Base-by-base conservation (phyloP, 2,888 invertebrate species). In the Allolobophora icterica region DNA sequence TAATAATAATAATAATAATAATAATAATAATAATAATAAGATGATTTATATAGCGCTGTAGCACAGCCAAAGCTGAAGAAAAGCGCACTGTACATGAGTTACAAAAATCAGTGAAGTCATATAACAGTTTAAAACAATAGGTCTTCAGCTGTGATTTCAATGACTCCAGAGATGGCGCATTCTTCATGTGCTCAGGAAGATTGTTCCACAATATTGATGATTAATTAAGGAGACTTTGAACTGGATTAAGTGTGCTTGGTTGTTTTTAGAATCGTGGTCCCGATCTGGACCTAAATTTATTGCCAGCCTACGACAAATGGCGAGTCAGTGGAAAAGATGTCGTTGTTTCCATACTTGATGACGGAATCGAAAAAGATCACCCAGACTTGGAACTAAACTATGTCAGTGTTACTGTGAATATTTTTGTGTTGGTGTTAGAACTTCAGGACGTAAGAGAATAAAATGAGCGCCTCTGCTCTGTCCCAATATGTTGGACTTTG, bases 341-440 rank as follows among this genome's bases (percentile, higher is more conserved):
- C 38, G 99, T 99, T 33, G 99, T 99, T 92, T 98, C 99, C 90
- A 99, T 99, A 94, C 96, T 99, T 90, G 99, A 99, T 95, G 99
- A 99, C 95, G 99, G 99, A 42, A 96, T 99, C 84, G 99, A 99
- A 95, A 98, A 98, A 92, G 97, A 98, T 95, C 99, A 99, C 96
- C 99, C 99, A 0, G 99, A 99, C 95, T 96, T 99, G 93, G 96
- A 96, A 91, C 96, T 97, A 94, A 99, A 99, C 96, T 99, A 98
- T 95, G 91, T 91, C 30, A 91, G 91, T 58, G 35, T 24, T 34
- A 33, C 52, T 91, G 38, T 83, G 24, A 35, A 42, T 89, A 33
- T 13, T 40, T 42, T 24, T 42, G 6, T 34, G 13, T 45, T 33
- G 24, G 40, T 38, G 21, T n/a, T 19, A 40, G 13, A 35, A 84